These are phyloP conservation scores for Thera britannica DNA, from an alignment of 2,888 invertebrate species.

Conservation along the genomic window DNA sequence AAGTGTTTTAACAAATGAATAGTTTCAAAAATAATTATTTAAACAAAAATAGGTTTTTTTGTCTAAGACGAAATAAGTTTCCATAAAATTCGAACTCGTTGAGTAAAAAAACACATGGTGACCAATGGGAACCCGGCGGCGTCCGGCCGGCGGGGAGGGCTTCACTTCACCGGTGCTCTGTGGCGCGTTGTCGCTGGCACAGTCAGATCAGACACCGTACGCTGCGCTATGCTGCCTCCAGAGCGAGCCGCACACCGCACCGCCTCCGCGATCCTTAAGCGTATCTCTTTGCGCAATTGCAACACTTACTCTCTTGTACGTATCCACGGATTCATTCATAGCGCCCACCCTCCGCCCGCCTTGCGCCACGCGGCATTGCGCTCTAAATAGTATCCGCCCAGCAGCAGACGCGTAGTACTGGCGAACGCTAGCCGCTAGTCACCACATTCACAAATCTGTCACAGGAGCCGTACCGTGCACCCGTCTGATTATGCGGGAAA, in stretches of 20 bases:
- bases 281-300: constrained; percentile 73
- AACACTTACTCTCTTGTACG: constrained; percentile 81
- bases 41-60: constrained; percentile 16
- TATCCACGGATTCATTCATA: constrained; percentile 77
- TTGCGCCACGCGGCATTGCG: constrained; percentile 66
- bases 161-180: constrained; percentile 46
- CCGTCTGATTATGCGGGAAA: constrained; percentile 68
- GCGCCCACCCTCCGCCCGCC: constrained; percentile 65
- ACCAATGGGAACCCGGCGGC: constrained; percentile 53
- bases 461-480: constrained; percentile 65
- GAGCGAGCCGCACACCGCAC: constrained; percentile 74
- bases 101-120: constrained; percentile 46
- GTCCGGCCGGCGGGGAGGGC: constrained; percentile 62
- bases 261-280: constrained; percentile 78
- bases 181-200: constrained; percentile 52
- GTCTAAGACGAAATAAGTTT: constrained; percentile 24
- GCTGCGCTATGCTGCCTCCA: constrained; percentile 78
- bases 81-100: constrained; percentile 35
- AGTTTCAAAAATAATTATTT: constrained; percentile 7
- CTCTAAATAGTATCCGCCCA: constrained; percentile 79
- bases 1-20: not conserved
- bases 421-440: constrained; percentile 61
- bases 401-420: constrained; percentile 63
- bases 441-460: constrained; percentile 71
- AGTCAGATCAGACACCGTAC: constrained; percentile 69